Base-by-base conservation (phyloP, 2,113 vertebrate genomes). In the Alethe castanea region DNA sequence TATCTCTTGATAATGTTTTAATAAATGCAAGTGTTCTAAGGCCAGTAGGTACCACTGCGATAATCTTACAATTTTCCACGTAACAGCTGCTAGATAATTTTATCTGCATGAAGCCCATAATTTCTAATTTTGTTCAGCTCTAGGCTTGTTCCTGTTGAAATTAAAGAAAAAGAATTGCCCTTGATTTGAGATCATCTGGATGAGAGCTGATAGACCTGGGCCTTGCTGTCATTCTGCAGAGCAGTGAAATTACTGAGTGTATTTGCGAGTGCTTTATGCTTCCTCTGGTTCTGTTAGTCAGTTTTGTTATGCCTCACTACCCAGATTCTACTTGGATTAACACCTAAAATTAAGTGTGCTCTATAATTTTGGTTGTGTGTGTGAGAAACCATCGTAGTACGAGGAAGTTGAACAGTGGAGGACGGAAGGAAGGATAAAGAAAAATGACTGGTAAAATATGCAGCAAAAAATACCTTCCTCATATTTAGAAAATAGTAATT, bases 1-100 rank as follows among this genome's bases (percentile, higher is more conserved):
- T 92, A 86, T 95, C 86, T 94, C 64, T 77, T 59, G 42, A 15
- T 90, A 82, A 80, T 42, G 45, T 73, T 94, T 90, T 95, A 85
- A 93, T 95, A 94, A 95, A 86, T 92, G 62, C 47, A 61, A 88
- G 60, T 78, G 80, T 69, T 93, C 87, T 88, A 88, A 93, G 82
- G 59, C 90, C 76, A 83, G 82, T 62, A 72, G 56, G 59, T 82
- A 90, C 67, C 19, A 18, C 60, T 44, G 26, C 0, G 2, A 66
- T 94, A 69, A 92, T 86, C 74, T 93, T 80, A 56, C 35, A 83
- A 56, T 92, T 88, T 86, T 81, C 73, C 25, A 48, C 1, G 0
- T 81, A 79, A 64, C 38, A 88, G 62, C 67, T 95, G 62, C 50
- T 38, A 70, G 67, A 81, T 93, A 93, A 93, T 57, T 59, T 93